Evolutionary conservation across 2,113 vertebrate species (phyloP).

Genomic region (Pantherophis guttatus): DNA sequence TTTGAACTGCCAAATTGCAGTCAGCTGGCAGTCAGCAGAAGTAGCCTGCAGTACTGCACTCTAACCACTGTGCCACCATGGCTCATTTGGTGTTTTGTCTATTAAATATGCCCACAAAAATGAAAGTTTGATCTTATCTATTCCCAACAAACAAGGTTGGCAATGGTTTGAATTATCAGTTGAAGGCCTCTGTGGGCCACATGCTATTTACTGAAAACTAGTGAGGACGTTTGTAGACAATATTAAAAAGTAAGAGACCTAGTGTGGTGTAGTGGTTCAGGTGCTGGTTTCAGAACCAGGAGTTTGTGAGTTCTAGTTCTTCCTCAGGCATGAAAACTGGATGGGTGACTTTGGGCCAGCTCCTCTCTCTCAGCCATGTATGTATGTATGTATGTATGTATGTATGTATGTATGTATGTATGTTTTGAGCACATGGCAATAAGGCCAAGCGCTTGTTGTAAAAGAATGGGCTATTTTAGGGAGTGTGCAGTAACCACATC

Average conservation of each 20-base stretch:
- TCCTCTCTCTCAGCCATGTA: not conserved
- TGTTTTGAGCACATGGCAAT: too few species aligned
- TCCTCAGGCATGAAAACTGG: not conserved
- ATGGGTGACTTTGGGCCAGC: not conserved
- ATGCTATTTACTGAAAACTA: too few species aligned
- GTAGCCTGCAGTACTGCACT: too few species aligned
- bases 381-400: too few species aligned
- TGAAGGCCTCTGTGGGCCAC: not conserved
- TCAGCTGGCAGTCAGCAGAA: too few species aligned
- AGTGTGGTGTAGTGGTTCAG: not conserved
- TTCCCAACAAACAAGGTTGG: not conserved
- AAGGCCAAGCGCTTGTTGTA: not conserved
- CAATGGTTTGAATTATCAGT: not conserved
- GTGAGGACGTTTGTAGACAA: not conserved
- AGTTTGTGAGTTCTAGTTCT: not conserved
- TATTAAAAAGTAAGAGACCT: not conserved
- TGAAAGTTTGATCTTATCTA: not conserved
- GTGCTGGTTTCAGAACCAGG: not conserved
- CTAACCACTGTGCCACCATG: too few species aligned
- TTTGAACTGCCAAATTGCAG: too few species aligned
- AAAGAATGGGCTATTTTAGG: not conserved
- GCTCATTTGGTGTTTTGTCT: not conserved
- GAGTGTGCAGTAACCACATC: not conserved
- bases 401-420: too few species aligned
- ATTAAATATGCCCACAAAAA: not conserved